Evolutionary conservation across 2,797 vertebrate genomes (phyloP).

Genomic region (Pachyuromys duprasi): DNA sequence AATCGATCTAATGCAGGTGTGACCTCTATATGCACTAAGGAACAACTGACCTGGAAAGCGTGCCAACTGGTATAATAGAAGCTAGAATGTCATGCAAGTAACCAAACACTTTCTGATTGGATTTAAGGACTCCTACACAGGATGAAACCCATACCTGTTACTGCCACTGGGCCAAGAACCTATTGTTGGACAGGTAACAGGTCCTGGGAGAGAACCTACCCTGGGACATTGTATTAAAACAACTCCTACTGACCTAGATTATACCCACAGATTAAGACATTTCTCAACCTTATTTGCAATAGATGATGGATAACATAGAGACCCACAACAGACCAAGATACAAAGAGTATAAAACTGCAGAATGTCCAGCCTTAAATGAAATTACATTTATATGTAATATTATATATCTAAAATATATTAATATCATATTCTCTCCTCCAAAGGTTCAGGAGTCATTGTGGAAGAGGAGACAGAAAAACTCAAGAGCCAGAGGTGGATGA

Average conservation of each 20-base stretch:
- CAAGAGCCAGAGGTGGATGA: not conserved
- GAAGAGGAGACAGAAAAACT: no score
- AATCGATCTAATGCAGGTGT: not conserved
- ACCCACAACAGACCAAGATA: not conserved
- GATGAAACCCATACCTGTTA: not conserved
- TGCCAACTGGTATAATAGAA: not conserved
- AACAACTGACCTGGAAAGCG: not conserved
- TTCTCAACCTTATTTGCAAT: not conserved
- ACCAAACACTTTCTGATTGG: not conserved
- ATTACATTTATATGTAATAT: not conserved
- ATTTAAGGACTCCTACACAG: not conserved
- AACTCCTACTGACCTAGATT: not conserved
- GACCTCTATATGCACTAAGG: not conserved
- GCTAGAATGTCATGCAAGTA: not conserved
- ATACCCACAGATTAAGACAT: not conserved
- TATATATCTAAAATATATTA: no score
- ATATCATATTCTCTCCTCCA: not conserved
- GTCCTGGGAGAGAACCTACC: not conserved
- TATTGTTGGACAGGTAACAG: not conserved
- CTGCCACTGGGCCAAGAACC: not conserved
- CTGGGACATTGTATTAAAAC: not conserved
- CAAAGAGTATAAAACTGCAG: not conserved
- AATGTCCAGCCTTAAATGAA: not conserved
- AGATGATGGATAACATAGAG: not conserved
- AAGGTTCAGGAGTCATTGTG: not conserved